A percentile compares a stretch with the other conserved stretches of the same genome.
Evolutionary conservation across 2,113 vertebrate genomes (phyloP).

Genomic region (Leptobrachium leishanense): DNA sequence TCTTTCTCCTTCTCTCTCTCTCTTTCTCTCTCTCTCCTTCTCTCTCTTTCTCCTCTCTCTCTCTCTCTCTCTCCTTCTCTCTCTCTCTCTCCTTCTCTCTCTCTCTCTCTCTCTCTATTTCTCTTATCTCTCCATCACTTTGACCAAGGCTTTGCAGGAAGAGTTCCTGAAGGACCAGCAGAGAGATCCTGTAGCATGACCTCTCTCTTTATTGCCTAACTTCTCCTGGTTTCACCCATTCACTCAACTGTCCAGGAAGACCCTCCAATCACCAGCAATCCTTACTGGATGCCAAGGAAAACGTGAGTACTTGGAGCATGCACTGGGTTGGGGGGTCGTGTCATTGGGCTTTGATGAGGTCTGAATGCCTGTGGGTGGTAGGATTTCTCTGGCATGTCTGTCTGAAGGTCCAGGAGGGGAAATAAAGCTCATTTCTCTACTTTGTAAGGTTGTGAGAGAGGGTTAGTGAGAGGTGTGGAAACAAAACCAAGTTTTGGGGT

Average conservation of each 20-base stretch:
- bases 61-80: slow-evolving; percentile 27
- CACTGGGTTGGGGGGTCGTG: not conserved
- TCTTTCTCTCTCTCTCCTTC: slow-evolving; percentile 12
- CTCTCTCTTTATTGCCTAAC: slow-evolving; percentile 5
- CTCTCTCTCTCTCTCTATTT: no score
- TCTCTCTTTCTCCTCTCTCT: slow-evolving; percentile 31
- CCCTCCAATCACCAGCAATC: not conserved
- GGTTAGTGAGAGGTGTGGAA: not conserved
- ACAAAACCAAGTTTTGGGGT: no score
- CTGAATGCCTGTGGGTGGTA: not conserved
- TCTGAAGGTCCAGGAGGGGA: not conserved
- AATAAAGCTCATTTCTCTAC: not conserved
- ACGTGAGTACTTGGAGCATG: slow-evolving; percentile 24
- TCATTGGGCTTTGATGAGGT: not conserved
- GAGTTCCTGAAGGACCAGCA: slow-evolving; percentile 1
- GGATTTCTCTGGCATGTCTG: not conserved
- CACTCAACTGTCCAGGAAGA: slow-evolving; percentile 4
- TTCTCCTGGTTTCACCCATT: slow-evolving; percentile 8
- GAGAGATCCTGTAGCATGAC: not conserved
- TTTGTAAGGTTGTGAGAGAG: not conserved
- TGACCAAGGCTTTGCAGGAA: slow-evolving; percentile 16
- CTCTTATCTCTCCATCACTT: not conserved
- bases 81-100: slow-evolving; percentile 37
- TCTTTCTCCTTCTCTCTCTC: slow-evolving; percentile 7
- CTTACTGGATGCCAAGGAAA: slow-evolving; percentile 39